A percentile compares a stretch with the other conserved stretches of the same genome.
Evolutionary conservation across 1,140 invertebrate species (phyloP).

Genomic region (Paralvinella palmiformis): DNA sequence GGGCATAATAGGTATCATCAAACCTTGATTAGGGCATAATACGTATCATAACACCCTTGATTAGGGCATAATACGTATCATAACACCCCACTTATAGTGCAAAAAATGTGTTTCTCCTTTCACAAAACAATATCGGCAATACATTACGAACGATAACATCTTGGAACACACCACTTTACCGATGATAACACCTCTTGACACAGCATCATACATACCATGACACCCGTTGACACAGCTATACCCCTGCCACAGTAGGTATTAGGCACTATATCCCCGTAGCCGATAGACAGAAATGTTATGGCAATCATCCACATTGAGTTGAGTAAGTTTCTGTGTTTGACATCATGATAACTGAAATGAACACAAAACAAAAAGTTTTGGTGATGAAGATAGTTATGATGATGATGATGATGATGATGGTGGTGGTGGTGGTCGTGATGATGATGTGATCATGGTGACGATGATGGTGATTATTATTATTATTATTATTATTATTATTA

Average conservation of each 20-base stretch:
- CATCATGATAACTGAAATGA: constrained; percentile 41
- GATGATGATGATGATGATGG: constrained; percentile 10
- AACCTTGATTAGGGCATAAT: too few species aligned
- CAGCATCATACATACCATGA: constrained; percentile 87
- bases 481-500: constrained; percentile 13
- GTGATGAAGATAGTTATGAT: neutral
- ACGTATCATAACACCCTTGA: too few species aligned
- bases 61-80: too few species aligned
- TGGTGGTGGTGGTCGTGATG: constrained; percentile 13
- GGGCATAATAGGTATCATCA: too few species aligned
- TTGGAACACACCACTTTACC: too few species aligned
- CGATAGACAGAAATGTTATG: constrained; percentile 93
- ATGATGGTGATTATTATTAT: constrained; percentile 7
- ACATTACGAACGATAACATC: too few species aligned
- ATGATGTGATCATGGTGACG: constrained; percentile 18
- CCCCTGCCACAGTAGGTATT: constrained; percentile 96
- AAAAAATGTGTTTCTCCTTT: too few species aligned
- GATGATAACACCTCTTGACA: too few species aligned
- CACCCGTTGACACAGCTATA: constrained; percentile 95
- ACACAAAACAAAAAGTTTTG: constrained; percentile 11
- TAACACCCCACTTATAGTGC: too few species aligned
- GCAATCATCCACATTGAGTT: constrained; percentile 99
- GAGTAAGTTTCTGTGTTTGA: constrained; percentile 83
- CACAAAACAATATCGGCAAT: too few species aligned
- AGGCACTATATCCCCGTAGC: constrained; percentile 99